Evolutionary conservation across 2,888 invertebrate species (phyloP).

Genomic region (Drosophila ustulata): DNA sequence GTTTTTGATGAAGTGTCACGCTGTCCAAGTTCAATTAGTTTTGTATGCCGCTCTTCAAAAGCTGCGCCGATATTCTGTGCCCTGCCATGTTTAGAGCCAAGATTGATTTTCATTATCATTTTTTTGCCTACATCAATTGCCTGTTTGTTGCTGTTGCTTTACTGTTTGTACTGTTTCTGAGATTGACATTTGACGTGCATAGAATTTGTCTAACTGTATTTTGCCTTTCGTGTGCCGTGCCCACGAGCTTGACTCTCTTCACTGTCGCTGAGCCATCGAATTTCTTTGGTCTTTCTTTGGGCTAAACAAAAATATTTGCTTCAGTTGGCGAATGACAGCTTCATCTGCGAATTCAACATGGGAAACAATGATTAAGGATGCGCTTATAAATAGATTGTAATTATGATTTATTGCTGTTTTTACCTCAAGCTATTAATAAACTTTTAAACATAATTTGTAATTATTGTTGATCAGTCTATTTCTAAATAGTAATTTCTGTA

Average conservation of each 20-base stretch:
- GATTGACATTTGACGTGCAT: slow-evolving; percentile 81
- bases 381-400: slow-evolving; percentile 3
- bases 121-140: slow-evolving; percentile 10
- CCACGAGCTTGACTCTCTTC: slow-evolving; percentile 30
- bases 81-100: slow-evolving; percentile 64
- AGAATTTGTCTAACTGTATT: slow-evolving; percentile 80
- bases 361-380: not conserved
- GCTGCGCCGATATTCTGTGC: slow-evolving; percentile 59
- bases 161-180: slow-evolving; percentile 43
- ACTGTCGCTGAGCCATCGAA: slow-evolving; percentile 6
- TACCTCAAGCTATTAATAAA: too few relatives aligned
- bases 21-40: slow-evolving; percentile 82
- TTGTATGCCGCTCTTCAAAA: slow-evolving; percentile 70
- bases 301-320: not conserved
- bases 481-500: too few relatives aligned
- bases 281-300: slow-evolving; percentile 17
- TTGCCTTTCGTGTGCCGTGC: slow-evolving; percentile 60
- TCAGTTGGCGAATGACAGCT: slow-evolving; percentile 4
- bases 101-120: slow-evolving; percentile 71
- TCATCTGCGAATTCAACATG: not conserved
- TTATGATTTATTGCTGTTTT: not conserved
- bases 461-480: too few relatives aligned
- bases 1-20: slow-evolving; percentile 77
- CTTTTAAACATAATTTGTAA: too few relatives aligned
- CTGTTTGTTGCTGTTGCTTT: slow-evolving; percentile 44